Percentiles rank a stretch among this genome's conserved stretches.
Evolutionary conservation across 2,797 vertebrate species (phyloP).

Genomic region (Eremophila alpestris): DNA sequence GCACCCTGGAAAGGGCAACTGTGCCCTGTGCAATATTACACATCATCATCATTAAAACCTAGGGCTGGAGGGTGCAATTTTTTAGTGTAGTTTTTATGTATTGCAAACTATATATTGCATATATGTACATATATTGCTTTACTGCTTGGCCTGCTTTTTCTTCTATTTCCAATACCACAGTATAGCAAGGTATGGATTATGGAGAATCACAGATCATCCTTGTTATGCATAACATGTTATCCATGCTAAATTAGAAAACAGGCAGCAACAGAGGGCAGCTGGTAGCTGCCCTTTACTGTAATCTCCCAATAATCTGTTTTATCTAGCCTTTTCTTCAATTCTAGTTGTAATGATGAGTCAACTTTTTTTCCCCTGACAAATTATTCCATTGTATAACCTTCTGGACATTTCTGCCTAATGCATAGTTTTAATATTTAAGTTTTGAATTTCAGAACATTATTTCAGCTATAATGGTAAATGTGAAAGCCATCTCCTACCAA

Average conservation of each 20-base stretch:
- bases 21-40: not conserved
- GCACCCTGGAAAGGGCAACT: not conserved
- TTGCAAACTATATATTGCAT: not conserved
- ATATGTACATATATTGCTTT: not conserved
- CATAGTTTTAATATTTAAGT: slow-evolving; percentile 65
- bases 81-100: not conserved
- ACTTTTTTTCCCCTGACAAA: slow-evolving; percentile 43
- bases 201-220: not conserved
- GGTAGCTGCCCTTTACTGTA: slow-evolving; percentile 22
- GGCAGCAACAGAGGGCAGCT: slow-evolving; percentile 16
- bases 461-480: slow-evolving; percentile 39
- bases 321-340: slow-evolving; percentile 21
- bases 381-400: slow-evolving; percentile 58
- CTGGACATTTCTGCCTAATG: slow-evolving; percentile 56
- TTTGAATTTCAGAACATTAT: slow-evolving; percentile 60
- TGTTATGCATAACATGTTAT: not conserved
- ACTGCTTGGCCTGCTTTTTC: not conserved
- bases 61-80: not conserved
- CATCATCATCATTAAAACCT: not conserved
- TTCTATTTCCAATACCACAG: not conserved
- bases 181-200: not conserved
- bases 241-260: not conserved
- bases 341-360: slow-evolving; percentile 24
- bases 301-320: slow-evolving; percentile 36
- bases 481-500: slow-evolving; percentile 51